These are phyloP conservation scores for Drosophila saltans DNA, from an alignment of 1,140 invertebrate genomes.

Conservation along the genomic window DNA sequence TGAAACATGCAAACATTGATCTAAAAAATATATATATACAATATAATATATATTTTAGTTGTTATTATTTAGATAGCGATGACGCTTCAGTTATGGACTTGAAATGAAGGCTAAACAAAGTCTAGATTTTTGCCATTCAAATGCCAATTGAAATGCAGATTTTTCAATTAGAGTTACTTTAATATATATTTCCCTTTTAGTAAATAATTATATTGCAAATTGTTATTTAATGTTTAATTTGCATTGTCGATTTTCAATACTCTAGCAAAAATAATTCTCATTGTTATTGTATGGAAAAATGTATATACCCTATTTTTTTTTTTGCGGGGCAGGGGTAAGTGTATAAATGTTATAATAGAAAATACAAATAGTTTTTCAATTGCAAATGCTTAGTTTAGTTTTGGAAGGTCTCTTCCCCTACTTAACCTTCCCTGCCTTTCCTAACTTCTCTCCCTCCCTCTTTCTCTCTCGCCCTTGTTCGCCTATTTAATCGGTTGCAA, in stretches of 20 bases:
- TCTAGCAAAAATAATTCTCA: no score
- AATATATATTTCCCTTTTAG: constrained; percentile 42
- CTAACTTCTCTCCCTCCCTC: constrained; percentile 9
- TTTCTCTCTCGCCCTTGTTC: constrained; percentile 18
- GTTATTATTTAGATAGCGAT: constrained; percentile 16
- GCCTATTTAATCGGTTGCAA: constrained; percentile 66
- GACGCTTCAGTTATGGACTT: constrained; percentile 25
- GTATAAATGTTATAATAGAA: constrained; percentile 29
- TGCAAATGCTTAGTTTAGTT: constrained; percentile 2
- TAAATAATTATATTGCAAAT: constrained; percentile 63
- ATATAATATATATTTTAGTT: neutral
- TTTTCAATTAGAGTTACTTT: constrained; percentile 6
- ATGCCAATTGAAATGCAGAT: constrained; percentile 9
- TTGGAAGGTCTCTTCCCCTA: constrained; percentile 7
- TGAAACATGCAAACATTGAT: constrained; percentile 64
- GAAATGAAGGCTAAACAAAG: constrained; percentile 62
- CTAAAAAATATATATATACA: constrained; percentile 3
- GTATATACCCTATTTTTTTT: neutral
- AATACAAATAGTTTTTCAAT: constrained; percentile 49
- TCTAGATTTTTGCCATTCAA: constrained; percentile 38
- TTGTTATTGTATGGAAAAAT: neutral
- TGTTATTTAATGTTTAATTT: constrained; percentile 56
- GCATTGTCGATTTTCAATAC: no score
- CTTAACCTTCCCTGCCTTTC: neutral
- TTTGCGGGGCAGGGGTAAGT: neutral